phyloP scores from a whole-genome alignment of 92 coral and sea anemone species.

The Palythoa grandiflora region DNA sequence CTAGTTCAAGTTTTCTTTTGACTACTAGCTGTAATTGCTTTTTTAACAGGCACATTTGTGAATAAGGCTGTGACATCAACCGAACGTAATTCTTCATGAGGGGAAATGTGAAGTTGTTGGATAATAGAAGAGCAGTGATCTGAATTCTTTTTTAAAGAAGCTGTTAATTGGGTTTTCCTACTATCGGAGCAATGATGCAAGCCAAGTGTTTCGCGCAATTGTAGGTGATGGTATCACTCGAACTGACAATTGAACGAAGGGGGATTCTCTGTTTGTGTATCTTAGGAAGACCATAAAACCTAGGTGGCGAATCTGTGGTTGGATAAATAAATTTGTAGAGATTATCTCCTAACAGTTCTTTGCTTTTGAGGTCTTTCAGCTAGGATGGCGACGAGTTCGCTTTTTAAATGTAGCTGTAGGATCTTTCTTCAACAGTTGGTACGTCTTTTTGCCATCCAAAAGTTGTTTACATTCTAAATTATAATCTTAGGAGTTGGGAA shows the following conservation, averaged over 20 bases:
- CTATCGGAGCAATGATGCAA: not conserved
- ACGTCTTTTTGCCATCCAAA: not conserved
- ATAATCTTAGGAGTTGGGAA: not conserved
- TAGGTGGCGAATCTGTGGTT: slow-evolving; percentile 24
- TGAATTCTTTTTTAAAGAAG: slow-evolving; percentile 15
- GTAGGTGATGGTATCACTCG: not conserved
- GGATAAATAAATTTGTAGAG: not conserved
- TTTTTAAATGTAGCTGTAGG: not conserved
- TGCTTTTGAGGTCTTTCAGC: too few relatives aligned
- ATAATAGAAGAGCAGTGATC: slow-evolving; percentile 18
- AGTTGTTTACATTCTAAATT: not conserved
- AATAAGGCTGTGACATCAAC: slow-evolving; percentile 33
- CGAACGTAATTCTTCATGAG: slow-evolving; percentile 35
- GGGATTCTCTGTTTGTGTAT: slow-evolving; percentile 30
- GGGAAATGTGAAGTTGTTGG: slow-evolving; percentile 1
- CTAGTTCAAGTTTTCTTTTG: not conserved
- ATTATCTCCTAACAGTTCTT: too few relatives aligned
- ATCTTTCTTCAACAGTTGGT: not conserved
- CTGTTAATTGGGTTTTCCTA: slow-evolving; percentile 15
- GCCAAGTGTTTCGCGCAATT: slow-evolving; percentile 12
- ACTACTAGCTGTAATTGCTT: slow-evolving; percentile 1
- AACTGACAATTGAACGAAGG: slow-evolving; percentile 6
- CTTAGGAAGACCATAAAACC: slow-evolving; percentile 31
- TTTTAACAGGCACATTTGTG: slow-evolving; percentile 23
- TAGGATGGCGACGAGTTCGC: not conserved